These are phyloP conservation scores for Idaea biselata DNA, from an alignment of 2,888 invertebrate species.

Conservation along the genomic window DNA sequence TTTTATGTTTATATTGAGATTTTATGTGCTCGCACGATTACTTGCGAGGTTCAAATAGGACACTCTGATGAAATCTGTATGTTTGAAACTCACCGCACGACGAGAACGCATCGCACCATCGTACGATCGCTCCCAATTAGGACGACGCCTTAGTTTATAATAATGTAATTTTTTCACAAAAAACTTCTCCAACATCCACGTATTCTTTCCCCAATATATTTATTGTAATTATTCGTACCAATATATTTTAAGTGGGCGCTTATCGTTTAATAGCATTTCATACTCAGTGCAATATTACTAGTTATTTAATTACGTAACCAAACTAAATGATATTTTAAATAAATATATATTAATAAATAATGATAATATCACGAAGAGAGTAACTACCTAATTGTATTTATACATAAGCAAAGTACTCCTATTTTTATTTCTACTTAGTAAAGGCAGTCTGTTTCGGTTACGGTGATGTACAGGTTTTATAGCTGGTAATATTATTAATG, in stretches of 20 bases:
- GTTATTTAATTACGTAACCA: conserved; percentile 82
- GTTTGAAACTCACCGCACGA: no score
- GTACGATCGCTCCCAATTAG: no score
- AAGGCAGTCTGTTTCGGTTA: conserved; percentile 77
- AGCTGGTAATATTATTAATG: conserved; percentile 77
- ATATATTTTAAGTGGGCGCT: conserved; percentile 67
- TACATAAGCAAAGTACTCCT: conserved; percentile 71
- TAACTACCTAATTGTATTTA: conserved; percentile 78
- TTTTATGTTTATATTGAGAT: no score
- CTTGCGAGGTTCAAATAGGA: no score
- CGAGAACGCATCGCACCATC: no score
- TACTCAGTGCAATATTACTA: conserved; percentile 83
- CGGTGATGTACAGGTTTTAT: conserved; percentile 78
- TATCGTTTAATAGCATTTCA: conserved; percentile 81
- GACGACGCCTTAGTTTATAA: no score
- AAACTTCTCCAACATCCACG: conserved; percentile 37
- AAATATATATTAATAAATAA: conserved; percentile 58
- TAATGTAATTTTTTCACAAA: neutral
- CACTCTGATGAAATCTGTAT: no score
- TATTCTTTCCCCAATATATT: conserved; percentile 76
- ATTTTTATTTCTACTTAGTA: conserved; percentile 68
- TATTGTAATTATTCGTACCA: conserved; percentile 58
- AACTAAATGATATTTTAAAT: conserved; percentile 81
- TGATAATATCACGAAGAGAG: conserved; percentile 72
- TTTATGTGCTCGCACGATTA: no score